These are phyloP conservation scores for Orthonevra nobilis DNA, from an alignment of 2,888 invertebrate genomes.

Conservation along the genomic window DNA sequence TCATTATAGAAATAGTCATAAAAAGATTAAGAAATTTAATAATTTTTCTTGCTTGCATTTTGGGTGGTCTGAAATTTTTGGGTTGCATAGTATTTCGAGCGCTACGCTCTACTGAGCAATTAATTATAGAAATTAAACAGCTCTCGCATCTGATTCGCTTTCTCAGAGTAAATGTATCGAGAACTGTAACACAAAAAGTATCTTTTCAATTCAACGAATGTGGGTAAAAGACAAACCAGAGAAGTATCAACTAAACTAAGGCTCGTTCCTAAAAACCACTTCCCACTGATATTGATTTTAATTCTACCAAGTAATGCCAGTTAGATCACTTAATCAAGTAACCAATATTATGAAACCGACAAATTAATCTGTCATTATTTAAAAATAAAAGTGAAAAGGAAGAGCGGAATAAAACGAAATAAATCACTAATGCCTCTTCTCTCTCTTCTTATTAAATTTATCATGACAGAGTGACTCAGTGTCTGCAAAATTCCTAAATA, in stretches of 20 bases:
- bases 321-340: neutral
- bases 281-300: no score
- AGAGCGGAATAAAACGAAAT: slow-evolving; percentile 9
- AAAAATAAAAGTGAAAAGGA: slow-evolving; percentile 44
- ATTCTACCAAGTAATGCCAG: no score
- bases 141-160: no score
- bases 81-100: no score
- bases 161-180: no score
- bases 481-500: slow-evolving; percentile 24
- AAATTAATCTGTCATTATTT: slow-evolving; percentile 37
- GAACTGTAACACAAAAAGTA: no score
- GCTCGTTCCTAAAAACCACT: no score
- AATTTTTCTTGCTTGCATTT: no score
- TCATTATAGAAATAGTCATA: no score
- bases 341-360: slow-evolving; percentile 19
- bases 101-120: slow-evolving; percentile 43
- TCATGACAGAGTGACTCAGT: slow-evolving; percentile 39
- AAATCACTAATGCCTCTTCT: slow-evolving; percentile 8
- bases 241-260: neutral
- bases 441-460: neutral
- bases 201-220: slow-evolving; percentile 10
- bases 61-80: no score
- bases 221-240: neutral
- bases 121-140: slow-evolving; percentile 60
- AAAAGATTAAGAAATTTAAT: no score